Conservation (phyloP, 2,888 invertebrate genomes). For the Sinohyriopsis cumingii region DNA sequence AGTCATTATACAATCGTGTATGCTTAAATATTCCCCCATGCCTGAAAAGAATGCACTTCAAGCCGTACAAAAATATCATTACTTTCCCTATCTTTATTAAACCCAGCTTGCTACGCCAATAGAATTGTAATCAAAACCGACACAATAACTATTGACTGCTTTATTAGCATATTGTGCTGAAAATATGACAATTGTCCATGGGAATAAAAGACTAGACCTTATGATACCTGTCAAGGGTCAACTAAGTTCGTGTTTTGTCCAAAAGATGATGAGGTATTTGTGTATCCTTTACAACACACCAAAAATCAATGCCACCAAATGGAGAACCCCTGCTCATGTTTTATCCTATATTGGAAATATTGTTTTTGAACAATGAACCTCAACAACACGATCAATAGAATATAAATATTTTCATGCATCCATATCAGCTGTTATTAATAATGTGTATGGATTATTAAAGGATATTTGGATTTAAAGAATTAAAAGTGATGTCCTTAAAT, state of each 20-base stretch:
- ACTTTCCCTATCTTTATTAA: constrained; percentile 26
- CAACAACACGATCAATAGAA: constrained; percentile 18
- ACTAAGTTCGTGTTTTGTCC: no score
- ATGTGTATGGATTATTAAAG: no score
- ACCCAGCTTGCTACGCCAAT: constrained; percentile 23
- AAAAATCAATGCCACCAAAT: constrained; percentile 38
- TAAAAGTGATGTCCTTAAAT: no score
- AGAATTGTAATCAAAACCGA: constrained; percentile 38
- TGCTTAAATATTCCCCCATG: no score
- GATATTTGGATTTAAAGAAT: no score
- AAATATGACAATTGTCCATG: constrained; percentile 21
- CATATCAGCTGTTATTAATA: no score
- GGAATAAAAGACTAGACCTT: no score
- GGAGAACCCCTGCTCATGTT: constrained; percentile 41
- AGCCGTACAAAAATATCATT: constrained; percentile 6
- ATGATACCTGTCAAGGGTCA: no score
- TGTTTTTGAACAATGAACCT: constrained; percentile 20
- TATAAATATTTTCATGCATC: constrained; percentile 5
- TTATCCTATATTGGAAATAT: constrained; percentile 35
- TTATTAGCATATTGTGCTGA: constrained; percentile 37
- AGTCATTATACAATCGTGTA: no score
- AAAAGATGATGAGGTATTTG: no score
- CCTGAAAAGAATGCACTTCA: no score
- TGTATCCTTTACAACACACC: constrained; percentile 35
- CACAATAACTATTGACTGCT: constrained; percentile 27